Base-by-base conservation (phyloP, 2,113 vertebrate genomes). In the Ceyx melanurus region DNA sequence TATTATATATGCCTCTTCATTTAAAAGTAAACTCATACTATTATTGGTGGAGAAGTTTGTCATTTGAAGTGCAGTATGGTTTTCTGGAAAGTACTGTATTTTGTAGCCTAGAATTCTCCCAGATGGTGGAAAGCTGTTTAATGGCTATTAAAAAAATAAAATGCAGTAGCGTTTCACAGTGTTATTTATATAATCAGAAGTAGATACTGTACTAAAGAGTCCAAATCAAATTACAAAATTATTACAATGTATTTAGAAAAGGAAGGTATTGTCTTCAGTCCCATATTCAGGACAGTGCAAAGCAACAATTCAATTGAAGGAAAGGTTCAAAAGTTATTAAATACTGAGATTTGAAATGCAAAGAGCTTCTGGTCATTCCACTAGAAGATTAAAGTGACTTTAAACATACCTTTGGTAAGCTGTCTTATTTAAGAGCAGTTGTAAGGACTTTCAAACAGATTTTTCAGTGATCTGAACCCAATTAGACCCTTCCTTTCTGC, bases 101-200 rank as follows among this genome's bases (percentile, higher is more conserved):
- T 66, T 96, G 92, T 98, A 98, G 56, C 97, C 96, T 85, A 95
- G 68, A 90, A 96, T 91, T 80, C 72, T 95, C 42, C 95, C 97
- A 83, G 86, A 40, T 40, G 78, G 72, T 26, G 40, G 91, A 91
- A 93, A 92, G 62, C 42, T 92, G 57, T 92, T 74, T 62, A 81
- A 45, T 15, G 54, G 42, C 97, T 97, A 78, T 90, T 68, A 45
- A 79, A 90, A 89, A 84, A 85, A 88, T 88, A 90, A 82, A 76
- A 88, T 6, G 6, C 8, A 79, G 3, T 29, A 74, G 33, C 61
- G 7, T 58, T 94, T 73, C 6, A 5, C 11, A 51, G 26, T 43
- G 15, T 37, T 54, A 61, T 21, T 58, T 87, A 15, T 23, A 67
- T 17, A 60, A 57, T 42, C 15, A 56, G 70, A 94, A 65, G 28